Percentiles rank a stretch among this genome's conserved stretches.
Conservation (phyloP, 2,888 invertebrate species). For the Agrochola lychnidis region DNA sequence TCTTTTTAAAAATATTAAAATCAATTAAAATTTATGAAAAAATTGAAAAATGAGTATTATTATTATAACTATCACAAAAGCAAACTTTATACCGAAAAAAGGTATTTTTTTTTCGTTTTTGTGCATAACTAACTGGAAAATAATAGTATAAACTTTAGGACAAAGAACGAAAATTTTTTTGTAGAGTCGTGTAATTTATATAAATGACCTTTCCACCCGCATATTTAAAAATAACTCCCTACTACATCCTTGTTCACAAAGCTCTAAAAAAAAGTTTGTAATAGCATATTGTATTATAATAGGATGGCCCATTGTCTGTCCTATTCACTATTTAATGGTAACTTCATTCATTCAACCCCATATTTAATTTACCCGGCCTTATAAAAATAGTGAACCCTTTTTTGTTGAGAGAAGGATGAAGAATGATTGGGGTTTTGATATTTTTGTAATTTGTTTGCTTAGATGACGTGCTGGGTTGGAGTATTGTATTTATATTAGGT, state of each 20-base stretch:
- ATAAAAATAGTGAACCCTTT: slow-evolving; percentile 56
- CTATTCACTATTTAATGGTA: slow-evolving; percentile 75
- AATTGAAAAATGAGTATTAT: too few species aligned
- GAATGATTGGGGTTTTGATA: slow-evolving; percentile 41
- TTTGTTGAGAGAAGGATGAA: slow-evolving; percentile 32
- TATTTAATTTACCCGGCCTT: slow-evolving; percentile 74
- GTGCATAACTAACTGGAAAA: too few species aligned
- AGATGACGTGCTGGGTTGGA: background rate
- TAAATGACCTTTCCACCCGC: slow-evolving; percentile 46
- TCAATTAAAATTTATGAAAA: too few species aligned
- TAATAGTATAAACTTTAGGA: too few species aligned
- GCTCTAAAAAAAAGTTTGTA: slow-evolving; percentile 51
- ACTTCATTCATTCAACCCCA: slow-evolving; percentile 72
- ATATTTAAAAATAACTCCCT: slow-evolving; percentile 42
- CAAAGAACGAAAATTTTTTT: too few species aligned
- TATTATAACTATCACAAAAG: too few species aligned
- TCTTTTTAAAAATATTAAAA: too few species aligned
- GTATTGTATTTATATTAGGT: slow-evolving; percentile 40
- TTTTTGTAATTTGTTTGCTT: slow-evolving; percentile 32
- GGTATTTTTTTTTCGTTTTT: too few species aligned
- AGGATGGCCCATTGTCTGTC: slow-evolving; percentile 75
- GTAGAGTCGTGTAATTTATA: too few species aligned
- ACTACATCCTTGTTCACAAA: slow-evolving; percentile 36
- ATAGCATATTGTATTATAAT: slow-evolving; percentile 73
- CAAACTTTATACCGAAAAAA: too few species aligned